Evolutionary conservation across 2,797 vertebrate genomes (phyloP), one percentile per base, ranked within the genome.

Genomic region (Tolypeutes matacus): DNA sequence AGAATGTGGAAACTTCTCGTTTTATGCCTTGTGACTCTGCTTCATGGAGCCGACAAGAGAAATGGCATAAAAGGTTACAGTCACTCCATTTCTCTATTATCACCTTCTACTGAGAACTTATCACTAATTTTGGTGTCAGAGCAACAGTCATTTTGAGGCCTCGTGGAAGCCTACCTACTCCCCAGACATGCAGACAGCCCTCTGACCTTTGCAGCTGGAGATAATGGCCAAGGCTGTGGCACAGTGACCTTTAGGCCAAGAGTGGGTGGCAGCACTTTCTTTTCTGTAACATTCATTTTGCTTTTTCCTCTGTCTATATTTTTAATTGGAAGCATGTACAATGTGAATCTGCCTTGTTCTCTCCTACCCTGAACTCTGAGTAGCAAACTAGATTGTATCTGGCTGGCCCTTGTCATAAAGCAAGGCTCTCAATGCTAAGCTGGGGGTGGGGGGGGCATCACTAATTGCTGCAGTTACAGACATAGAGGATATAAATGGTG

Each of bases 381-480:
- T 70, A 49, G 85, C 21, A 73, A 94, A 93, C 91, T 20, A 18
- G 29, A 56, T 67, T 76, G 94, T 95, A 94, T 97, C 97, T 97
- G 93, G 93, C 97, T 97, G 96, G 96, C 94, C 64, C 84, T 95
- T 73, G 56, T 97, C 98, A 96, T 97, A 96, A 98, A 98, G 97
- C 96, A 98, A 95, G 95, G 97, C 98, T 96, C 96, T 97, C 98
- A 95, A 96, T 93, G 56, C 96, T 97, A 97, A 96, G 88, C 97
- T 98, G 98, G 96, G 51, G 10, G 17, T 15, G 51, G 14, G 51
- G 49, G 97, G 98, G 97, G 98, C 96, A 84, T 93, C 95, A 78
- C 97, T 98, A 98, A 99, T 98, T 98, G 98, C 97, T 98, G 98
- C 98, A 93, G 96, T 98, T 98, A 97, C 95, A 98, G 98, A 98